These are phyloP conservation scores for Polymixis lichenea DNA, from an alignment of 2,888 invertebrate genomes.

Conservation along the genomic window DNA sequence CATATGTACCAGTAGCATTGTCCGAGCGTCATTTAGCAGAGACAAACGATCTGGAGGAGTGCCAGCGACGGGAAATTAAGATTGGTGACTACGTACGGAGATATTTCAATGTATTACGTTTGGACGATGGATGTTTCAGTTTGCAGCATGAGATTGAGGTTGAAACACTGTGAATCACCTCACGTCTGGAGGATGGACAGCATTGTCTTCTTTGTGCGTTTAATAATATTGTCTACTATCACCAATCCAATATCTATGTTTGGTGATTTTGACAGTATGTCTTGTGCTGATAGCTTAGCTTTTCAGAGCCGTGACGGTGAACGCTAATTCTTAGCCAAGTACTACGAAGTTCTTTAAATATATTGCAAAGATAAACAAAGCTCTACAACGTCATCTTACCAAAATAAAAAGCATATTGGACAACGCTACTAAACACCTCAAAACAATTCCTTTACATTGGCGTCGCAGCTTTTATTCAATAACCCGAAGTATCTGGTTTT, in stretches of 20 bases:
- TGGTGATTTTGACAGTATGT: not conserved
- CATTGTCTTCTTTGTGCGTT: not conserved
- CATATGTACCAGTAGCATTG: conserved; percentile 58
- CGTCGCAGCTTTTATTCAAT: not conserved
- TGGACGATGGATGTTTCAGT: conserved; percentile 45
- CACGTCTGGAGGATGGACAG: not conserved
- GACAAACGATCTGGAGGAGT: conserved; percentile 65
- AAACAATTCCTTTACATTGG: not conserved
- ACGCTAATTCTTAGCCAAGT: not conserved
- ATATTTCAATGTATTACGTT: conserved; percentile 59
- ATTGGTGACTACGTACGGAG: conserved; percentile 60
- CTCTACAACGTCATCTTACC: not conserved
- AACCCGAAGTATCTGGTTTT: not conserved
- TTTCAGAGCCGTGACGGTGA: not conserved
- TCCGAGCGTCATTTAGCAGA: conserved; percentile 66
- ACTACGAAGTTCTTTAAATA: not conserved
- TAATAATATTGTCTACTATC: not conserved
- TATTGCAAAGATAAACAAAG: not conserved
- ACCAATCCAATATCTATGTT: not conserved
- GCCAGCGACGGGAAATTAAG: conserved; percentile 66
- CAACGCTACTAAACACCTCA: not conserved
- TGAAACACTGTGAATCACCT: conserved; percentile 1
- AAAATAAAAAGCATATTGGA: not conserved
- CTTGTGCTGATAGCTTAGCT: not conserved
- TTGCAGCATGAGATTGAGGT: conserved; percentile 21